A percentile compares a stretch with the other conserved stretches of the same genome.
Conservation (phyloP, 2,888 invertebrate genomes). For the Cosmopolites sordidus region DNA sequence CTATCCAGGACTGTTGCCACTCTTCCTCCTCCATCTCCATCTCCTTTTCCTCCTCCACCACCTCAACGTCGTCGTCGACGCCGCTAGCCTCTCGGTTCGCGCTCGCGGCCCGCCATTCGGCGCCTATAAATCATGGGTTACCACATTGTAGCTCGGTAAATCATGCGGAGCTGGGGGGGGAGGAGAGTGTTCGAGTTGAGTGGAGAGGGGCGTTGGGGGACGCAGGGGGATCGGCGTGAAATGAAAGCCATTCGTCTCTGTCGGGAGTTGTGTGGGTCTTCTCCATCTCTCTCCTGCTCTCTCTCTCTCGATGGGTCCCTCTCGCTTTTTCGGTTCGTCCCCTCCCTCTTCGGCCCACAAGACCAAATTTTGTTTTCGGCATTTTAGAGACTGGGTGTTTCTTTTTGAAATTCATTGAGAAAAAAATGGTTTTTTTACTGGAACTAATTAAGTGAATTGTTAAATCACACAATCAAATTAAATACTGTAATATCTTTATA, state of each 20-base stretch:
- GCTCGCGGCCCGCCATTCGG: constrained; percentile 29
- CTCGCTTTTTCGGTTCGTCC: constrained; percentile 18
- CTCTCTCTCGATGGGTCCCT: constrained; percentile 18
- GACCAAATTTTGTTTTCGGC: too few species aligned
- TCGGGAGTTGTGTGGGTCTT: constrained; percentile 35
- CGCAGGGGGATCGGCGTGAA: constrained; percentile 54
- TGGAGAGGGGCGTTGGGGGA: constrained; percentile 45
- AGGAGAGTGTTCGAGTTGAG: constrained; percentile 6
- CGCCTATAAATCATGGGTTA: constrained; percentile 60
- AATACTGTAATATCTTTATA: too few species aligned
- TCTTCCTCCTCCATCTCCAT: too few species aligned
- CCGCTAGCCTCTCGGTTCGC: constrained; percentile 17
- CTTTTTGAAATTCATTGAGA: too few species aligned
- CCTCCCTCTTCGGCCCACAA: too few species aligned
- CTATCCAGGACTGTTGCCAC: too few species aligned
- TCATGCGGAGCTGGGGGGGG: constrained; percentile 52
- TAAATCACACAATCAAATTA: too few species aligned
- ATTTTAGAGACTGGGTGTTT: too few species aligned
- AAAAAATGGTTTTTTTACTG: too few species aligned
- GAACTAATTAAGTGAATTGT: too few species aligned
- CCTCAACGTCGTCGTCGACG: neutral
- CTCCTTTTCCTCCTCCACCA: too few species aligned
- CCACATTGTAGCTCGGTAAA: constrained; percentile 66
- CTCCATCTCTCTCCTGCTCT: constrained; percentile 35
- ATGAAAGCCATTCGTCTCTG: constrained; percentile 53